Base-by-base conservation (phyloP, 2,113 vertebrate species). In the Malurus alboscapulatus region DNA sequence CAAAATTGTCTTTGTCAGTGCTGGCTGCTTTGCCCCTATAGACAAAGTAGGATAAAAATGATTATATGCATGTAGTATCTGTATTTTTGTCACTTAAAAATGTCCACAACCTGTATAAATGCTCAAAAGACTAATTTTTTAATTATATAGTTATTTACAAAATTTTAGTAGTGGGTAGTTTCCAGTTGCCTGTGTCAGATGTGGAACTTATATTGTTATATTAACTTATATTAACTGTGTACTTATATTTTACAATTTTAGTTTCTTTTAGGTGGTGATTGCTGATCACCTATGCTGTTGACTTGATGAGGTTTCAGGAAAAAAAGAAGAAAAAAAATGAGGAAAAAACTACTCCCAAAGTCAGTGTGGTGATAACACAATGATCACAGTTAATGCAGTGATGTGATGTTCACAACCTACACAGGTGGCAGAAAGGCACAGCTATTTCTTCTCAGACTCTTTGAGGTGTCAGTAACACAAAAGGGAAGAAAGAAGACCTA, bases 101-200 rank as follows among this genome's bases (percentile, higher is more conserved):
- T 26, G 12, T 4, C 36, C 29, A 26, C 8, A 42, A 38, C 6
- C 7, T 22, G n/a, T 42, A 83, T 2, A 53, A 63, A 57, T 5
- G 8, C 9, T 47, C 4, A 13, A 67, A 88, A 80, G 2, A 25
- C 0, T 17, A 34, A 6, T 17, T 36, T 13, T 12, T 90, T 36
- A 17, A 36, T 26, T 1, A 7, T 11, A 12, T 0, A 0, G 5
- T 7, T 38, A 25, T 34, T 74, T 69, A 54, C 10, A n/a, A 1
- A 32, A 50, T 7, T 14, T 21, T 38, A 66, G 6, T 26, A 22
- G 10, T 19, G 9, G 5, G 7, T n/a, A 9, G 24, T 50, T 87
- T 91, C n/a, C 8, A 2, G 9, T 62, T 91, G 36, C 6, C 24
- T 10, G 6, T 29, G 24, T 7, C 42, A 73, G 20, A 20, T 18